Conservation (phyloP, 2,888 invertebrate genomes). For the Rapana venosa region DNA sequence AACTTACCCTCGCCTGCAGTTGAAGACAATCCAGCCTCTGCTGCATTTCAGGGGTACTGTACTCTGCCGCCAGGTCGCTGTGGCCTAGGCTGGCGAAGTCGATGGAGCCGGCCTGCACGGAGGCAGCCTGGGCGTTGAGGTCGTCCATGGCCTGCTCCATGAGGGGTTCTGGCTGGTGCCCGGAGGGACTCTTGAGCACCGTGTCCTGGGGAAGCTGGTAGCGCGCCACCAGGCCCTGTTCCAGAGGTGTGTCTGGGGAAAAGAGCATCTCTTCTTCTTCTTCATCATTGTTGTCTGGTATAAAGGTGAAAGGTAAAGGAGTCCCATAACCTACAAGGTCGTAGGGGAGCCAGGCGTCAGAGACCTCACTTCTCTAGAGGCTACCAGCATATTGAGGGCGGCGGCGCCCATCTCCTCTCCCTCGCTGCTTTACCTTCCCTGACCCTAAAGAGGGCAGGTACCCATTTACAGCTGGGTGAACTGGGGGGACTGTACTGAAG, state of each 20-base stretch:
- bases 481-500: too few species aligned
- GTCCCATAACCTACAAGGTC: too few species aligned
- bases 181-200: conserved; percentile 51
- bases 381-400: too few species aligned
- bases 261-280: background rate
- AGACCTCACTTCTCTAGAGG: background rate
- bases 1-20: conserved; percentile 71
- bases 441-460: too few species aligned
- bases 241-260: conserved; percentile 60
- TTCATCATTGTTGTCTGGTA: too few species aligned
- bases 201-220: conserved; percentile 62
- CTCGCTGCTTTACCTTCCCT: too few species aligned
- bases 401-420: too few species aligned
- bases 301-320: background rate
- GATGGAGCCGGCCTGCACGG: conserved; percentile 24
- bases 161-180: conserved; percentile 29
- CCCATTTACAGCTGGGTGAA: conserved; percentile 64
- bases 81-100: conserved; percentile 45
- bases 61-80: conserved; percentile 52
- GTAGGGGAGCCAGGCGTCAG: too few species aligned
- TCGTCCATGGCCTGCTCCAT: conserved; percentile 35
- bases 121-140: conserved; percentile 22
- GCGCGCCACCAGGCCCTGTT: conserved; percentile 65
- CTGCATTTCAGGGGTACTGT: conserved; percentile 62
- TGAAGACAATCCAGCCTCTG: conserved; percentile 72